Evolutionary conservation across 2,888 invertebrate species (phyloP).

Genomic region (Drosophila niveifrons): DNA sequence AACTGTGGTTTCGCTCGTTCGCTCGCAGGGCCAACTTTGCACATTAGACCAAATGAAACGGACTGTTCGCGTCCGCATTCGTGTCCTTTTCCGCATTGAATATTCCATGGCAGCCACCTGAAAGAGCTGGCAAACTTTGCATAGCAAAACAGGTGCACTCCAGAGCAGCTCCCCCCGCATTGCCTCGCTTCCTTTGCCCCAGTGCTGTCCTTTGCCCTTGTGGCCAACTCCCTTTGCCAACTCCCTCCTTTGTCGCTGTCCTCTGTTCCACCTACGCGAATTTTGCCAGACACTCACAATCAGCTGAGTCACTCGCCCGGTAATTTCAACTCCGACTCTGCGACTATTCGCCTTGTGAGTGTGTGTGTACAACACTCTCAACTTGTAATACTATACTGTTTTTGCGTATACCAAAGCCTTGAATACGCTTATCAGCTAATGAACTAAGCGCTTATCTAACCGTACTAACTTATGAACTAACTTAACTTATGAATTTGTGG

Average conservation of each 20-base stretch:
- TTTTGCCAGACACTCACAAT: constrained; percentile 38
- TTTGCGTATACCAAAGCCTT: neutral
- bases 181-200: neutral
- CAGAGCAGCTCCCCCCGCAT: constrained; percentile 27
- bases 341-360: constrained; percentile 11
- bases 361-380: constrained; percentile 7
- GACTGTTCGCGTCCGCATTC: constrained; percentile 24
- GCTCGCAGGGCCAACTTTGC: constrained; percentile 41
- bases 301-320: constrained; percentile 53
- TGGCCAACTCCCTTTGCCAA: constrained; percentile 6
- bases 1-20: constrained; percentile 42
- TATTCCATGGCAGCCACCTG: constrained; percentile 61
- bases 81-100: constrained; percentile 55
- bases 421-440: no score
- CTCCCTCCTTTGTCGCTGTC: no score
- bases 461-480: neutral
- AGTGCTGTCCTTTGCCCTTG: neutral
- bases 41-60: constrained; percentile 64
- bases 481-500: no score
- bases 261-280: constrained; percentile 42
- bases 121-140: constrained; percentile 66
- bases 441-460: neutral
- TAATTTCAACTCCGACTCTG: constrained; percentile 15
- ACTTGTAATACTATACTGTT: constrained; percentile 15
- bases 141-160: constrained; percentile 71